These are phyloP conservation scores for Myotis yumanensis DNA, from an alignment of 2,113 vertebrate genomes.

Conservation along the genomic window DNA sequence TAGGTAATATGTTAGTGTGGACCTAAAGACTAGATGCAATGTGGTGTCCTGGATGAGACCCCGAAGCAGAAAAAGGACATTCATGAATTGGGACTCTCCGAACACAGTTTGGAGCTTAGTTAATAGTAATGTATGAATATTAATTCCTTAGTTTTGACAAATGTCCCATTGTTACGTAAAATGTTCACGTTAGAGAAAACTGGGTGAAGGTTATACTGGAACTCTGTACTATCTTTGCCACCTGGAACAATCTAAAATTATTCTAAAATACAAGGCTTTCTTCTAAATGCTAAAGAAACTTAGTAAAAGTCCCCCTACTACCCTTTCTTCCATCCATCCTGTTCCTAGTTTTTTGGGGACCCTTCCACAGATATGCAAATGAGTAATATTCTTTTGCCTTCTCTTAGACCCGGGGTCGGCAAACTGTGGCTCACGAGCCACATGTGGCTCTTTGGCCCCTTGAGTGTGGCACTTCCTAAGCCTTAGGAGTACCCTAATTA, in stretches of 20 bases:
- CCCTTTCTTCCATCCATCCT: not conserved
- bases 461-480: too few relatives aligned
- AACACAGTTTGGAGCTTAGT: constrained; percentile 31
- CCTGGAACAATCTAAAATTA: constrained; percentile 31
- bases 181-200: constrained; percentile 5
- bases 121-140: constrained; percentile 9
- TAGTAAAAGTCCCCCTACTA: not conserved
- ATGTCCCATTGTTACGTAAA: constrained; percentile 61
- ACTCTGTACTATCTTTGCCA: constrained; percentile 50
- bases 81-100: constrained; percentile 7
- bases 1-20: not conserved
- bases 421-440: too few relatives aligned
- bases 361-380: not conserved
- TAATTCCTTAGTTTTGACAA: constrained; percentile 48
- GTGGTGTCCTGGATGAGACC: not conserved
- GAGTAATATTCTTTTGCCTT: not conserved
- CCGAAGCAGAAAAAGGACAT: constrained; percentile 32
- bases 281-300: constrained; percentile 16
- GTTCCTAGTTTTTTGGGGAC: not conserved
- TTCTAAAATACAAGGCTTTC: constrained; percentile 37
- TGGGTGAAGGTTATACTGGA: constrained; percentile 4
- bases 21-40: constrained; percentile 24
- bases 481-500: too few relatives aligned
- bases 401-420: not conserved
- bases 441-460: too few relatives aligned